Percentiles rank a stretch among this genome's conserved stretches.
Evolutionary conservation across 2,888 invertebrate species (phyloP).

Genomic region (Selenia dentaria): DNA sequence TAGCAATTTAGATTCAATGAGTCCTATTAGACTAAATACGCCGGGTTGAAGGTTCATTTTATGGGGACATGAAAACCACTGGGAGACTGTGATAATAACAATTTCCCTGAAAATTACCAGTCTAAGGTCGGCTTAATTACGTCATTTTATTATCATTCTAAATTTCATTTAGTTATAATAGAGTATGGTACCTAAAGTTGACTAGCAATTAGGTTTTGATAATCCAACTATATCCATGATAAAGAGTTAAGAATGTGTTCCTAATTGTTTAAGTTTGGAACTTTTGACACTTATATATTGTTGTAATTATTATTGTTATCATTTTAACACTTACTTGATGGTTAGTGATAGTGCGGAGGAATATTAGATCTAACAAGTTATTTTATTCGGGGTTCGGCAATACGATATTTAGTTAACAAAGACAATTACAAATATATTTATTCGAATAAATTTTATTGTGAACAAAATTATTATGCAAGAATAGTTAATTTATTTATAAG

Average conservation of each 20-base stretch:
- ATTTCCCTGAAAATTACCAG: slow-evolving; percentile 34
- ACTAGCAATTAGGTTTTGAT: slow-evolving; percentile 5
- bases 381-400: no score
- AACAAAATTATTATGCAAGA: no score
- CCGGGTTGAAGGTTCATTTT: slow-evolving; percentile 34
- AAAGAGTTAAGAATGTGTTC: no score
- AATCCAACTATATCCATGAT: not conserved
- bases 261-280: slow-evolving; percentile 10
- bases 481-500: no score
- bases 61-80: slow-evolving; percentile 34
- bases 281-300: no score
- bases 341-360: no score
- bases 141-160: slow-evolving; percentile 29
- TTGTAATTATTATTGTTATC: no score
- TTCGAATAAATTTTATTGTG: no score
- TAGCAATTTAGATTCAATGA: slow-evolving; percentile 52
- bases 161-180: slow-evolving; percentile 28
- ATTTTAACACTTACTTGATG: no score
- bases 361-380: no score
- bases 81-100: slow-evolving; percentile 37
- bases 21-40: slow-evolving; percentile 36
- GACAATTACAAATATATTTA: no score
- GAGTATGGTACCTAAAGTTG: slow-evolving; percentile 9
- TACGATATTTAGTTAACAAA: no score
- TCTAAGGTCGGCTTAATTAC: slow-evolving; percentile 31